These are phyloP conservation scores for Drosophila ironensis DNA, from an alignment of 1,140 invertebrate genomes.

Conservation along the genomic window DNA sequence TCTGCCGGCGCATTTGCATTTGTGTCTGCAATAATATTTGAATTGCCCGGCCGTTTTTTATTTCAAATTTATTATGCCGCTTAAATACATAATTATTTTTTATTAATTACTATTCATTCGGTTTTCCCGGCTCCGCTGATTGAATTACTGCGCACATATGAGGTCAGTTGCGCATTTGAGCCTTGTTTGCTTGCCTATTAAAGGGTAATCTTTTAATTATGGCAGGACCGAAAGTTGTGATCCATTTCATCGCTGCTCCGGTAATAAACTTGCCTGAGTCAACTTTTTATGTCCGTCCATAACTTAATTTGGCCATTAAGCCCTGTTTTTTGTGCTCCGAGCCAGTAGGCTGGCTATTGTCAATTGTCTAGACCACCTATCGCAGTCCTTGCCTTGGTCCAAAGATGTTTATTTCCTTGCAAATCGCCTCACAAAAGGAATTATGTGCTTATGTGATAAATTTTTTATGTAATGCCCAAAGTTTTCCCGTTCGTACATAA, in stretches of 20 bases:
- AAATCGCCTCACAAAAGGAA: constrained; percentile 31
- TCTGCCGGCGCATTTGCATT: background rate
- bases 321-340: constrained; percentile 29
- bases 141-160: constrained; percentile 50
- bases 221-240: background rate
- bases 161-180: constrained; percentile 2
- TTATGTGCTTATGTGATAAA: constrained; percentile 48
- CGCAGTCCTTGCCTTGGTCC: constrained; percentile 15
- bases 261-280: background rate
- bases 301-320: constrained; percentile 31
- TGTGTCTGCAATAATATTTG: constrained; percentile 14
- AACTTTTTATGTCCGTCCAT: constrained; percentile 23
- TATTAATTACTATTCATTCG: constrained; percentile 49
- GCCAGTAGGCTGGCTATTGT: background rate
- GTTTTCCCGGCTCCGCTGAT: constrained; percentile 27
- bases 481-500: constrained; percentile 34
- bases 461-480: constrained; percentile 57
- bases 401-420: constrained; percentile 30
- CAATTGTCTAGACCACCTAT: constrained; percentile 34
- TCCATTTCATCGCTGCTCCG: no score
- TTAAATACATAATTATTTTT: constrained; percentile 49
- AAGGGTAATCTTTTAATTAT: constrained; percentile 17
- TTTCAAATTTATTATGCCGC: constrained; percentile 4
- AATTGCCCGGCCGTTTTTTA: background rate
- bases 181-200: constrained; percentile 17